A percentile compares a stretch with the other conserved stretches of the same genome.
Evolutionary conservation across 2,113 vertebrate genomes (phyloP).

Genomic region (Gopherus flavomarginatus): DNA sequence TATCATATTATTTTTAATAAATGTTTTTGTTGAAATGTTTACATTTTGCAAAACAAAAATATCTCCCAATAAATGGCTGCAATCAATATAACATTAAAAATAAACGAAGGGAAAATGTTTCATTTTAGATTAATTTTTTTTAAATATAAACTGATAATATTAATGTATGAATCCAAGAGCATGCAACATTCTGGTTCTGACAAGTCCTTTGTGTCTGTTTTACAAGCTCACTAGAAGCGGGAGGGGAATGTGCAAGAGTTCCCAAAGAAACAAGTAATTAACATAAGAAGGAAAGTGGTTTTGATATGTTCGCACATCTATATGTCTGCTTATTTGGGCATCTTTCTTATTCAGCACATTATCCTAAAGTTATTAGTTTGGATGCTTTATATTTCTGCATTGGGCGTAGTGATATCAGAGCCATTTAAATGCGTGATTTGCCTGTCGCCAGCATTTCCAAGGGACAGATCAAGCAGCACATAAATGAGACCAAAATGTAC

Average conservation of each 20-base stretch:
- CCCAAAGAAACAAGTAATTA: conserved; percentile 65
- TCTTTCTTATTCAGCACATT: conserved; percentile 81
- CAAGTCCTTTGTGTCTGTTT: not conserved
- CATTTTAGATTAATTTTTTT: conserved; percentile 18
- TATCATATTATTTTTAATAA: conserved; percentile 40
- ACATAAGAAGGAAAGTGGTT: conserved; percentile 71
- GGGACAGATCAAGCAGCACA: conserved; percentile 77
- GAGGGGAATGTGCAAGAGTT: conserved; percentile 48
- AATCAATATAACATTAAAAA: conserved; percentile 44
- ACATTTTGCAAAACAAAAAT: conserved; percentile 55
- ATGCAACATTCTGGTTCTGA: conserved; percentile 41
- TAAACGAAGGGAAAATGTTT: conserved; percentile 26
- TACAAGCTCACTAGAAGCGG: not conserved
- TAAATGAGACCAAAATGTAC: conserved; percentile 77
- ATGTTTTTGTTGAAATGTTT: conserved; percentile 45
- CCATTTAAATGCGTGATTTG: conserved; percentile 79
- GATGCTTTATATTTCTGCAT: conserved; percentile 76
- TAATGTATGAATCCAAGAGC: conserved; percentile 3
- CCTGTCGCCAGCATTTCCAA: conserved; percentile 79
- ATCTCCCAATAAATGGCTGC: conserved; percentile 40
- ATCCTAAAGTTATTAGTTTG: conserved; percentile 75
- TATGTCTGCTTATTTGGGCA: conserved; percentile 61
- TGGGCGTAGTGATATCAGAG: conserved; percentile 52
- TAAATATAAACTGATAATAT: conserved; percentile 46
- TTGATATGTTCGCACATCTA: conserved; percentile 50